phyloP scores from a whole-genome alignment of 1,140 invertebrate species.

The Drosophila tani region DNA sequence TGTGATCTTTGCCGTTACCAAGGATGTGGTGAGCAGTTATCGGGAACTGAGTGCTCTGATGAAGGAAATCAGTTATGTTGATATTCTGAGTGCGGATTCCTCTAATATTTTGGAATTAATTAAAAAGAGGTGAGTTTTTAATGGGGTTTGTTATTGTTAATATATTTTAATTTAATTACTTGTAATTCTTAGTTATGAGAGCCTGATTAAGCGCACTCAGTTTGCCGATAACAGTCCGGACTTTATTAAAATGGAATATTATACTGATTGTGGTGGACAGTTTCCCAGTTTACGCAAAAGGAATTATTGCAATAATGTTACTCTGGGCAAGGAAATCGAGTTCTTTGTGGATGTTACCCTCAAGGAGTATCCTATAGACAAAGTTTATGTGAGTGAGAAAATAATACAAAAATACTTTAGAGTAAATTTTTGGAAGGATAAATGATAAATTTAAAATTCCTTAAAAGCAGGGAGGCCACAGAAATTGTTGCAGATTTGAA shows the following conservation, averaged over 20 bases:
- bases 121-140: slow-evolving; percentile 84
- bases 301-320: slow-evolving; percentile 86
- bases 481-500: background rate
- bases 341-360: slow-evolving; percentile 87
- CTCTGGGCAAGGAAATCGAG: slow-evolving; percentile 86
- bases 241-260: slow-evolving; percentile 86
- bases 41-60: slow-evolving; percentile 86
- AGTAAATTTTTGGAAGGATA: background rate
- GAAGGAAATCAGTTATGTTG: slow-evolving; percentile 87
- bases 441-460: background rate
- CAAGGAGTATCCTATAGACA: slow-evolving; percentile 85
- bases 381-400: slow-evolving; percentile 74
- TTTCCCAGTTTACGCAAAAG: slow-evolving; percentile 71
- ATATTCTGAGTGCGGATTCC: slow-evolving; percentile 87
- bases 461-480: background rate
- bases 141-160: accelerated
- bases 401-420: background rate
- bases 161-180: background rate
- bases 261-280: slow-evolving; percentile 86
- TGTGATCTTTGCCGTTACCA: slow-evolving; percentile 88
- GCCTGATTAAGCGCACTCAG: slow-evolving; percentile 86
- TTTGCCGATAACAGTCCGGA: slow-evolving; percentile 86
- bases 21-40: slow-evolving; percentile 86
- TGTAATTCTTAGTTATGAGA: slow-evolving; percentile 84
- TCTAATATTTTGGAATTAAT: slow-evolving; percentile 88